Base-by-base conservation (phyloP, 2,113 vertebrate species). In the Myotis brandtii region DNA sequence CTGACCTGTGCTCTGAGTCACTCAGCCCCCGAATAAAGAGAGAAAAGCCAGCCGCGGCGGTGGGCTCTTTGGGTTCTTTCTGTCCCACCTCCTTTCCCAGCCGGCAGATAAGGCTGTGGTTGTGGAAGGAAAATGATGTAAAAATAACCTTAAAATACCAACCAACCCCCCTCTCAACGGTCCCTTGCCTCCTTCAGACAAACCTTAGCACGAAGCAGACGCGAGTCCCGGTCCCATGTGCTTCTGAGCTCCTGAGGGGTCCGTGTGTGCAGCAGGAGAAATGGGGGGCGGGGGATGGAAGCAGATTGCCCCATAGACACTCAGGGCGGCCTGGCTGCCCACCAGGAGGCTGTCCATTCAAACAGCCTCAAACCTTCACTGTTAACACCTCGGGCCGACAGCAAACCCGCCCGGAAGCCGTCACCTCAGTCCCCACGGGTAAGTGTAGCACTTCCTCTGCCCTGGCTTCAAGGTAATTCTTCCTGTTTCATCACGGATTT, bases 1-100 rank as follows among this genome's bases (percentile, higher is more conserved):
- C 87, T 32, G 67, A 96, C 85, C 93, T 93, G 95, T 92, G 56
- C 34, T 87, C 96, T 97, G 84, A 97, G 80, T 70, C 89, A 95
- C 90, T 88, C n/a, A 77, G 69, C 95, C 97, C 95, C 82, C 16
- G 89, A 93, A 97, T 91, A 87, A 13, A 52, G 95, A 32, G 75
- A 93, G 94, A 86, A 94, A 95, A 97, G 86, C 46, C 83, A 73
- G 25, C 32, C 52, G 69, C 48, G 6, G 34, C 21, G 1, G 69
- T 79, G 91, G 73, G 82, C 95, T 79, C 12, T 80, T n/a, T 34
- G 80, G 88, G 23, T 84, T 70, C 88, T 92, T 75, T 66, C 52
- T 72, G 37, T 69, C 34, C 30, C 20, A 0, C 76, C 84, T 59
- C 66, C 87, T 81, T 75, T 5, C 62, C 79, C 70, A 62, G 79